Evolutionary conservation across 2,113 vertebrate genomes (phyloP).

Genomic region (Salvator merianae): DNA sequence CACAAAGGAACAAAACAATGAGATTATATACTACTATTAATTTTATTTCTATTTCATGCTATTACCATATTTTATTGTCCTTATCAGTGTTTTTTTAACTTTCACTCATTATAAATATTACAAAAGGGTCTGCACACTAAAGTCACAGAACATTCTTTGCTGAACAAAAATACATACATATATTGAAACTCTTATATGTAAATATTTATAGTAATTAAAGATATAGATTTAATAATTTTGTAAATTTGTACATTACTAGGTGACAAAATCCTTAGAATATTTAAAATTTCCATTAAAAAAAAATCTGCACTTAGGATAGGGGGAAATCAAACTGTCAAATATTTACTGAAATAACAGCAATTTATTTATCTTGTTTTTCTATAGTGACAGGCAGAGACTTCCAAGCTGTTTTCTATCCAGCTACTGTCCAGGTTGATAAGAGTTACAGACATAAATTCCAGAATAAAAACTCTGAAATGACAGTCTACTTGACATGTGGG

Average conservation of each 20-base stretch:
- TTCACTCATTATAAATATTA: slow-evolving; percentile 34
- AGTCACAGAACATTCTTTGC: slow-evolving; percentile 54
- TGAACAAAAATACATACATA: slow-evolving; percentile 43
- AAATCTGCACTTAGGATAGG: background rate
- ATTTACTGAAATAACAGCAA: background rate
- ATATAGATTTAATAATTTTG: slow-evolving; percentile 35
- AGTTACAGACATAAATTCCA: too few relatives aligned
- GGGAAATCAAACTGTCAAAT: background rate
- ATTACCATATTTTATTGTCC: slow-evolving; percentile 59
- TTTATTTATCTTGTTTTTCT: background rate
- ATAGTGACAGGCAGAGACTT: background rate
- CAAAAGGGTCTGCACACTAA: slow-evolving; percentile 31
- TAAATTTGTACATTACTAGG: background rate
- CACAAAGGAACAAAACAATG: slow-evolving; percentile 53
- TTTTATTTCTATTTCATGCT: too few relatives aligned
- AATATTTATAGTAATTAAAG: slow-evolving; percentile 62
- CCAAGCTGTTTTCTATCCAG: background rate
- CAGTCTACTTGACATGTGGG: too few relatives aligned
- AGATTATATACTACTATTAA: slow-evolving; percentile 37
- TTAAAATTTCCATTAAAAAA: background rate
- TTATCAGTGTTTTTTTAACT: slow-evolving; percentile 46
- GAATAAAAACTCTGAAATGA: too few relatives aligned
- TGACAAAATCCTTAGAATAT: background rate
- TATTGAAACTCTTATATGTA: slow-evolving; percentile 45
- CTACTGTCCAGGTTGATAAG: background rate